These are phyloP conservation scores for Trogon surrucura DNA, from an alignment of 2,113 vertebrate genomes.

Conservation along the genomic window DNA sequence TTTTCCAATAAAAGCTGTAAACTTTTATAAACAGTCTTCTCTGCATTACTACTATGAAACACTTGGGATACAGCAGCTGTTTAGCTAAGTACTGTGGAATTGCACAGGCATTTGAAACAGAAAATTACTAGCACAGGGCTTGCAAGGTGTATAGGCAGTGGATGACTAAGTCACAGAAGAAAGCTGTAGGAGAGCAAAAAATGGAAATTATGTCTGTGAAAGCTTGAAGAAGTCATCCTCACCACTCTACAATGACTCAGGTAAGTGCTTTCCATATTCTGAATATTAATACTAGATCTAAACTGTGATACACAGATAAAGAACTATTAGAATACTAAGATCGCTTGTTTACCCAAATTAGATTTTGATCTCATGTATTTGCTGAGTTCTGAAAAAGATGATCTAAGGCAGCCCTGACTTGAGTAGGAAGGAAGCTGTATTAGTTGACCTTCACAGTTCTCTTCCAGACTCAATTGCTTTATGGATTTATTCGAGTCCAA, in stretches of 20 bases:
- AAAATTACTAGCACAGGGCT: neutral
- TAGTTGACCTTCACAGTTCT: neutral
- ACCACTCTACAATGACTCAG: neutral
- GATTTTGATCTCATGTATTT: neutral
- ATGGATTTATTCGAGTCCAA: neutral
- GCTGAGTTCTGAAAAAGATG: neutral
- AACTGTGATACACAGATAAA: neutral
- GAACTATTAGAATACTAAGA: neutral
- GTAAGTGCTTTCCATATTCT: neutral
- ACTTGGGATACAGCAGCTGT: neutral
- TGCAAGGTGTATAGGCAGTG: neutral
- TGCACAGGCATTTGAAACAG: neutral
- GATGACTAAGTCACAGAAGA: neutral
- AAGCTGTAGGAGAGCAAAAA: neutral
- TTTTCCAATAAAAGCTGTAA: neutral
- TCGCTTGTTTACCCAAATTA: neutral
- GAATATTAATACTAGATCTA: neutral
- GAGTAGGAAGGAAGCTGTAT: neutral
- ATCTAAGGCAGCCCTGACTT: neutral
- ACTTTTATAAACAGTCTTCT: neutral
- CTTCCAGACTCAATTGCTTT: neutral
- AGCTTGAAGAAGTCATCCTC: neutral
- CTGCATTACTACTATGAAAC: neutral
- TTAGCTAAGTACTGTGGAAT: neutral
- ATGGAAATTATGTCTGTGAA: neutral